Conservation (phyloP, 2,113 vertebrate genomes). For the Lepisosteus oculatus region DNA sequence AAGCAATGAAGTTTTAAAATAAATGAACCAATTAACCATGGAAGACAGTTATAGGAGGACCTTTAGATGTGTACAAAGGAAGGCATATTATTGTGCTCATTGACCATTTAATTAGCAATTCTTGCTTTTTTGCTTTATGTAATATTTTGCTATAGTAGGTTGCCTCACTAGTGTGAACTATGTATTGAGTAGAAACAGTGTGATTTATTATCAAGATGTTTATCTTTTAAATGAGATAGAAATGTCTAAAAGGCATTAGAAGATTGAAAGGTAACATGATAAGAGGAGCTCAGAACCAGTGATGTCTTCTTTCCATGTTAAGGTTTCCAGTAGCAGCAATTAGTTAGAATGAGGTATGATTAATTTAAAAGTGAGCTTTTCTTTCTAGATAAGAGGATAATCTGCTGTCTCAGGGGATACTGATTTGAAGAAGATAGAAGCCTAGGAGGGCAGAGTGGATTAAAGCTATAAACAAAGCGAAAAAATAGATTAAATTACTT, state of each 20-base stretch:
- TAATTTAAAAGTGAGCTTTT: slow-evolving; percentile 30
- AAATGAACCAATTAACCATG: slow-evolving; percentile 31
- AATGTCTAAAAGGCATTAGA: slow-evolving; percentile 16
- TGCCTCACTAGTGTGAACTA: not conserved
- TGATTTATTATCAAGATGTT: slow-evolving; percentile 1
- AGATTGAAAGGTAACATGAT: slow-evolving; percentile 35
- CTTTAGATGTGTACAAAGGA: slow-evolving; percentile 9
- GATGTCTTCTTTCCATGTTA: slow-evolving; percentile 28
- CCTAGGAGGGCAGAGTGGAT: slow-evolving; percentile 18
- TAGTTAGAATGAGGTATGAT: slow-evolving; percentile 32
- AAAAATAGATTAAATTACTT: too few relatives aligned
- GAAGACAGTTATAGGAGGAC: slow-evolving; percentile 13
- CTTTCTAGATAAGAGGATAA: slow-evolving; percentile 21
- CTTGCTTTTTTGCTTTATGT: too few relatives aligned
- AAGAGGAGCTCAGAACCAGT: slow-evolving; percentile 23
- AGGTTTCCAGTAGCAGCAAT: slow-evolving; percentile 31
- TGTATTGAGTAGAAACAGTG: not conserved
- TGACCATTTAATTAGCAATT: slow-evolving; percentile 25
- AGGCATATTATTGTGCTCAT: too few relatives aligned
- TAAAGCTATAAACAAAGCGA: slow-evolving; percentile 10
- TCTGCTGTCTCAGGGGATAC: slow-evolving; percentile 22
- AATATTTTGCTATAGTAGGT: not conserved
- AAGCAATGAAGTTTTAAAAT: slow-evolving; percentile 12
- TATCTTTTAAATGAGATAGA: not conserved
- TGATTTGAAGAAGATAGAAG: slow-evolving; percentile 5